Evolutionary conservation across 2,113 vertebrate species (phyloP), one percentile per base, ranked within the genome.

Genomic region (Parus major): DNA sequence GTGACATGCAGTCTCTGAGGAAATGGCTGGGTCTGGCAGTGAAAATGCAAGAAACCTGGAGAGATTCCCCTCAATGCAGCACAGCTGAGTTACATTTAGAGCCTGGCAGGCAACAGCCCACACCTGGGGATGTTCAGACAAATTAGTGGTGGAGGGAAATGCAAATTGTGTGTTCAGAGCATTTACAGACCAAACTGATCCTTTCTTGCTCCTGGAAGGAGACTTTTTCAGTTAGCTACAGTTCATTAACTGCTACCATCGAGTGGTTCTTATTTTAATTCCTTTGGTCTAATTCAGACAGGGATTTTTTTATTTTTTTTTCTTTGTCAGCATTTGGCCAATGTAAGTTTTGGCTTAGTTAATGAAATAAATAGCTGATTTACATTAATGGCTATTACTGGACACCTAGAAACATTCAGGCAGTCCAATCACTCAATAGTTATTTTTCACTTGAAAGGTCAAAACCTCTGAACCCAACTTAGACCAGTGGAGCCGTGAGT

Each of bases 231-330:
- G 35, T 96, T 92, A 96, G 96, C 92, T 94, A 90, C 77, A 94
- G 93, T 82, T 95, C 97, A 97, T 97, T 97, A 96, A 92, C 90
- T 94, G 95, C 82, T 93, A 61, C 96, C 18, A 56, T 21, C 12
- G 57, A 96, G 86, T 90, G 91, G 70, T 83, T 96, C 93, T 97
- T 97, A 80, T 65, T 97, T 95, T 95, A 97, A 94, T 97, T 96
- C 94, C 93, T 92, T 95, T 94, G 90, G 95, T 97, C 82, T 93
- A 91, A 96, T 96, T 95, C 96, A 91, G 76, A 42, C 82, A 95
- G 65, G 46, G 60, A 39, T 39, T 39, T 39, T 39, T 39, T 36
- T 36, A 95, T 82, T 61, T 92, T 91, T 91, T 90, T 56, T 69
- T 49, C 55, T 78, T 89, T 96, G 84, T 63, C 76, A 71, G 83